Base-by-base conservation (phyloP, 2,888 invertebrate genomes). In the Drosophila nigricruria region DNA sequence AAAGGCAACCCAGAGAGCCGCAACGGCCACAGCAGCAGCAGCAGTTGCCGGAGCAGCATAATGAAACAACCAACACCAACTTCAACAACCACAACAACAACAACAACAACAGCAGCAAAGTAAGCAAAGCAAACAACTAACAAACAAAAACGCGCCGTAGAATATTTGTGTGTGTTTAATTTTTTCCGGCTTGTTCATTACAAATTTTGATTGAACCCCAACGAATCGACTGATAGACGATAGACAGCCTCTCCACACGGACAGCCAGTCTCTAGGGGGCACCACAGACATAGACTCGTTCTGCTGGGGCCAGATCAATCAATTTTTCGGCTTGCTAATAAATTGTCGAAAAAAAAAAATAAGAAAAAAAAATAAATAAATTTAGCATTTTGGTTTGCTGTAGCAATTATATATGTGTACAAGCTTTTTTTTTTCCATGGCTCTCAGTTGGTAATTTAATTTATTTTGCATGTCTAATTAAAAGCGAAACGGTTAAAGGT, bases 181-280 rank as follows among this genome's bases (percentile, higher is more conserved):
- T 85, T 88, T 82, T 86, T 87, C 79, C 82, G 80, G 82, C 87
- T 83, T 82, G 84, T 87, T 86, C 87, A 86, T 87, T 88, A 86
- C 84, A 88, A 81, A 86, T 81, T 81, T 83, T 86, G 84, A 87
- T 86, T 86, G 87, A 86, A 87, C 78, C 71, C 74, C 58, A 58
- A 36, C 58, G 58, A 63, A 58, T 66, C 57, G 49, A 63, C 61
- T 27, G 65, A 54, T 49, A 52, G 54, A 56, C 52, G 52, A 34
- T 36, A 36, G 34, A 23, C 52, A 52, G 52, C 34, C 43, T 16
- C 54, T 30, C 14, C 54, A 20, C 52, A 9, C 58, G 57, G 64
- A 10, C 43, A 53, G 40, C 18, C 20, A 32, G 52, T 43, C 72
- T 34, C 20, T 56, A 53, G 70, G 64, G 73, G 52, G 47, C 38